Evolutionary conservation across 2,113 vertebrate species (phyloP).

Genomic region (Caloenas nicobarica): DNA sequence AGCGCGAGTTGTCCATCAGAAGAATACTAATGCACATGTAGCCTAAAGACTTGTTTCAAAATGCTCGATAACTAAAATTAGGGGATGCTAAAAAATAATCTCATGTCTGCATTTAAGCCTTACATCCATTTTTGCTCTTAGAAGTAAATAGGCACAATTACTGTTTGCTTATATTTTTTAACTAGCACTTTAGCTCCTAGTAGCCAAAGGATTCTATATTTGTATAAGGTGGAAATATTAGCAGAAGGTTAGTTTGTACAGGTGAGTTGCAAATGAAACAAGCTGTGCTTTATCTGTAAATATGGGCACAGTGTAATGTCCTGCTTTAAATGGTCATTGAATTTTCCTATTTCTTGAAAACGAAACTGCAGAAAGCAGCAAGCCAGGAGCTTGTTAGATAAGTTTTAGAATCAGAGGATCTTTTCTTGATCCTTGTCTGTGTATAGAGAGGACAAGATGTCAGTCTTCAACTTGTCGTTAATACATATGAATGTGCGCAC

Average conservation of each 20-base stretch:
- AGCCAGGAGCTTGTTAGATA: background rate
- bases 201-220: background rate
- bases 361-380: background rate
- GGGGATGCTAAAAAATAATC: background rate
- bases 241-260: background rate
- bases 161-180: fast-evolving
- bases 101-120: fast-evolving
- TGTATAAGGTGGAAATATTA: background rate
- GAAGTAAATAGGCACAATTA: background rate
- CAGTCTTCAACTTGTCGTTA: background rate
- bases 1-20: background rate
- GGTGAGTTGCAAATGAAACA: background rate
- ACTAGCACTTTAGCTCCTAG: fast-evolving
- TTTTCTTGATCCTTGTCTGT: background rate
- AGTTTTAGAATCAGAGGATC: background rate
- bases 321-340: background rate
- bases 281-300: background rate
- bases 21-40: fast-evolving
- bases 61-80: background rate
- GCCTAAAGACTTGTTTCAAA: background rate
- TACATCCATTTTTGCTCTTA: background rate
- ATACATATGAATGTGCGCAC: fast-evolving
- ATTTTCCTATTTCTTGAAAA: background rate
- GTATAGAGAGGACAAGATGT: background rate
- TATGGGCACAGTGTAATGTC: background rate